Percentiles rank a stretch among this genome's conserved stretches.
These are phyloP conservation scores for Tiliacea citrago DNA, from an alignment of 2,888 invertebrate genomes.

Conservation along the genomic window DNA sequence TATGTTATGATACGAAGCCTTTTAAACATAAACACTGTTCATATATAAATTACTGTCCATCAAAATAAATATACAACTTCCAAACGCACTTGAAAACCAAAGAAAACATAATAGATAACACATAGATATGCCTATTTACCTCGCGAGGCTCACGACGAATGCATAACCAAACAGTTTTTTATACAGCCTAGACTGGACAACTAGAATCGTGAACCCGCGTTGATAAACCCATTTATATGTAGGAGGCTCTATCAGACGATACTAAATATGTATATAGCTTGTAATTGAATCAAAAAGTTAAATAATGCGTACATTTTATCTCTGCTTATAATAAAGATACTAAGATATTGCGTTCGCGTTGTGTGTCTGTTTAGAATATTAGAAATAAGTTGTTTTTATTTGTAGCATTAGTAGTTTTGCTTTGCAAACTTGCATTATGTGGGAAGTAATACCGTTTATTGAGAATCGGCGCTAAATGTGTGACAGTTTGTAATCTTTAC, in stretches of 20 bases:
- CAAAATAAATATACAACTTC: conserved; percentile 16
- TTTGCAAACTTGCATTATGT: not conserved
- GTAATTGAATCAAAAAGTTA: conserved; percentile 61
- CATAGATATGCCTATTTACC: conserved; percentile 51
- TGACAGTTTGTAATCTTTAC: not conserved
- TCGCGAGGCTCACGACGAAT: conserved; percentile 32
- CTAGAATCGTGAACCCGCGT: conserved; percentile 24
- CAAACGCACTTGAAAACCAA: conserved; percentile 14
- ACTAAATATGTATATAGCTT: conserved; percentile 49
- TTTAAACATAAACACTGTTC: conserved; percentile 6
- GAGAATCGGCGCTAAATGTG: not conserved
- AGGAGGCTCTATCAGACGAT: conserved; percentile 43
- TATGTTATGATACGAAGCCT: no score
- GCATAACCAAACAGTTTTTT: conserved; percentile 56
- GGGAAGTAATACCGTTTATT: not conserved
- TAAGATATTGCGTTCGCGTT: conserved; percentile 14
- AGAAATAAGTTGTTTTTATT: not conserved
- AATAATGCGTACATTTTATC: conserved; percentile 49
- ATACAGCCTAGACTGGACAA: not conserved
- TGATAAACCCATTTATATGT: conserved; percentile 67
- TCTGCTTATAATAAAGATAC: conserved; percentile 35
- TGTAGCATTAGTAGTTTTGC: not conserved
- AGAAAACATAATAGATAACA: conserved; percentile 47
- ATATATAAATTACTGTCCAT: conserved; percentile 20
- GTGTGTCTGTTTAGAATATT: conserved; percentile 18